Conservation (phyloP, 2,113 vertebrate species). For the Thamnaconus septentrionalis region DNA sequence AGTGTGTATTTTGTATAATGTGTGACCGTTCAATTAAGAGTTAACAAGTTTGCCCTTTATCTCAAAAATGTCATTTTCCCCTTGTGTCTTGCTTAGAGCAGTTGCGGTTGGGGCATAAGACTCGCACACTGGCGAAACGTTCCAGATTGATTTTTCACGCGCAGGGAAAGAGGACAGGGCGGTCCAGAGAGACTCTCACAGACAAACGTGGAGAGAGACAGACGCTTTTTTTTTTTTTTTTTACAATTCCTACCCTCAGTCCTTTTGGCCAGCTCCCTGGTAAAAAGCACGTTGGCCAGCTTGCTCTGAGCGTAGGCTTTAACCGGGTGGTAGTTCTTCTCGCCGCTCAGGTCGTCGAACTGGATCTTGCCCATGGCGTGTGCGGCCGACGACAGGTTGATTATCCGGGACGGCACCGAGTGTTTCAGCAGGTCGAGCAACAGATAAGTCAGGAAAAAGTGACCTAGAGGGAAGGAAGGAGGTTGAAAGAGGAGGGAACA, state of each 20-base stretch:
- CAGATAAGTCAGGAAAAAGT: slow-evolving; percentile 78
- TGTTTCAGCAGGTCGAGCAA: slow-evolving; percentile 76
- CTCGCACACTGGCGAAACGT: slow-evolving; percentile 45
- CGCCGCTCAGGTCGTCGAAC: slow-evolving; percentile 69
- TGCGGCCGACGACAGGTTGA: slow-evolving; percentile 66
- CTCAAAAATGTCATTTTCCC: slow-evolving; percentile 1
- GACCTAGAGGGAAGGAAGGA: slow-evolving; percentile 44
- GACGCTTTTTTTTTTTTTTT: background rate
- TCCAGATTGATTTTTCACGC: slow-evolving; percentile 35
- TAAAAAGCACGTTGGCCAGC: slow-evolving; percentile 76
- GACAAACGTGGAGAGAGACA: slow-evolving; percentile 10
- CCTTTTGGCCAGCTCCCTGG: slow-evolving; percentile 69
- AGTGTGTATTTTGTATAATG: no score
- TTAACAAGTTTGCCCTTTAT: background rate
- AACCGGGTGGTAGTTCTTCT: slow-evolving; percentile 62
- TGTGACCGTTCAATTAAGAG: background rate
- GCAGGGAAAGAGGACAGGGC: background rate
- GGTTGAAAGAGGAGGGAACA: background rate
- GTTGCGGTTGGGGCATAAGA: slow-evolving; percentile 61
- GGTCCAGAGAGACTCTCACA: background rate
- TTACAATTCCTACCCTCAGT: slow-evolving; percentile 56
- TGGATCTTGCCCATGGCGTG: slow-evolving; percentile 73
- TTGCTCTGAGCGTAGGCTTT: slow-evolving; percentile 76
- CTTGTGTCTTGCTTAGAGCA: slow-evolving; percentile 20
- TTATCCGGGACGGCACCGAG: slow-evolving; percentile 74